phyloP scores from a whole-genome alignment of 2,113 vertebrate genomes.

The Poeciliopsis retropinna region DNA sequence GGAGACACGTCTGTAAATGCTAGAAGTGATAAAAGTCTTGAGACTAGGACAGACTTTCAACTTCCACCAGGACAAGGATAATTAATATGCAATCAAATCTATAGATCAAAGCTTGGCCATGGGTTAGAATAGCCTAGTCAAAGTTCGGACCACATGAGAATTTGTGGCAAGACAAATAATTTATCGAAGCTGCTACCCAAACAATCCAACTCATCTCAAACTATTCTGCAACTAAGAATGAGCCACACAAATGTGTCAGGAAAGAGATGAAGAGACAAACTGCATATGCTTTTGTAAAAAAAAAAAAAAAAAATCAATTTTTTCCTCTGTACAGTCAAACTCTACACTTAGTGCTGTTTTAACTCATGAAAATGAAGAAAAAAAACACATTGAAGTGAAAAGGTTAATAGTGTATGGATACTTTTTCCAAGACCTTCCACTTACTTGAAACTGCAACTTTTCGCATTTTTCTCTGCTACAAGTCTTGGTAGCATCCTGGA shows the following conservation, averaged over 20 bases:
- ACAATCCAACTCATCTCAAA: no score
- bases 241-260: no score
- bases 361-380: neutral
- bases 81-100: neutral
- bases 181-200: neutral
- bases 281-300: neutral
- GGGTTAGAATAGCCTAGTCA: neutral
- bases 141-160: neutral
- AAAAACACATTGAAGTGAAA: neutral
- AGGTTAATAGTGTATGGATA: neutral
- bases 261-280: neutral
- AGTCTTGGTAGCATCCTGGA: slow-evolving; percentile 31
- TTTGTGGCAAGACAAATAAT: neutral
- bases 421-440: slow-evolving; percentile 17
- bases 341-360: neutral
- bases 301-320: neutral
- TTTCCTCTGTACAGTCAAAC: neutral
- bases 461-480: slow-evolving; percentile 18
- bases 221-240: no score
- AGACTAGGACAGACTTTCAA: neutral
- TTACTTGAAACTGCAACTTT: slow-evolving; percentile 20
- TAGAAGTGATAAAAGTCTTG: neutral
- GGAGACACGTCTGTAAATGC: neutral
- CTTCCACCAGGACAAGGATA: neutral
- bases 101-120: neutral